A percentile compares a stretch with the other conserved stretches of the same genome.
These are phyloP conservation scores for Corvus cornix DNA, from an alignment of 2,113 vertebrate genomes.

Conservation along the genomic window DNA sequence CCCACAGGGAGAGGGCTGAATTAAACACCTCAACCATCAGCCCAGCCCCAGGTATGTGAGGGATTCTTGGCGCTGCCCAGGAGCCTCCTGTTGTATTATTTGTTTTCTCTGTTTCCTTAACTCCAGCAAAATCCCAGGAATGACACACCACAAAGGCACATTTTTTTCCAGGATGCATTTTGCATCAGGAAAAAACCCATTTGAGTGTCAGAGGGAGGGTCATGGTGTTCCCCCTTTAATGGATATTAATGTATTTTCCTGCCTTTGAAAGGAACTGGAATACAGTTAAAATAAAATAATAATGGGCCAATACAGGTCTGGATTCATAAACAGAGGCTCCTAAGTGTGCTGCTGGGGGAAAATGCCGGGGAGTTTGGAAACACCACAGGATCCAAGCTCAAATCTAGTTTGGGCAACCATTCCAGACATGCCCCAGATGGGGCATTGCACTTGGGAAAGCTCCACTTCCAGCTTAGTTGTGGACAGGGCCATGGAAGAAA, in stretches of 20 bases:
- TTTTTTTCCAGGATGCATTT: neutral
- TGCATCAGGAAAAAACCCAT: slow-evolving; percentile 4
- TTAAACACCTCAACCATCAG: neutral
- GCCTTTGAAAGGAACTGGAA: neutral
- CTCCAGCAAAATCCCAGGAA: neutral
- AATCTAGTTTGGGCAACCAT: neutral
- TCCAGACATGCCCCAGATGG: neutral
- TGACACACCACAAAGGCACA: neutral
- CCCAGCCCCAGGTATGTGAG: neutral
- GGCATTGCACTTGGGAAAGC: neutral
- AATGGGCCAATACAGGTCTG: neutral
- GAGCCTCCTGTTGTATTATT: neutral
- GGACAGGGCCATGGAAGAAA: neutral
- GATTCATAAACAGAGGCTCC: neutral
- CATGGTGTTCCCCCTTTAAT: neutral
- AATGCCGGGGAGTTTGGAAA: neutral
- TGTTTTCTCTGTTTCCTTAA: neutral
- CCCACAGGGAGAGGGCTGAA: neutral
- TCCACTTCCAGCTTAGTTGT: neutral
- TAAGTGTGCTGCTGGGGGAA: neutral
- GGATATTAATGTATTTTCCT: slow-evolving; percentile 25
- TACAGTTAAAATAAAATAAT: neutral
- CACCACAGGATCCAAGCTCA: neutral
- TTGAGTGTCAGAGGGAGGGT: neutral
- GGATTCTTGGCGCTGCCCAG: neutral